Conservation (phyloP, 2,888 invertebrate species). For the Cantharis flavilabris region DNA sequence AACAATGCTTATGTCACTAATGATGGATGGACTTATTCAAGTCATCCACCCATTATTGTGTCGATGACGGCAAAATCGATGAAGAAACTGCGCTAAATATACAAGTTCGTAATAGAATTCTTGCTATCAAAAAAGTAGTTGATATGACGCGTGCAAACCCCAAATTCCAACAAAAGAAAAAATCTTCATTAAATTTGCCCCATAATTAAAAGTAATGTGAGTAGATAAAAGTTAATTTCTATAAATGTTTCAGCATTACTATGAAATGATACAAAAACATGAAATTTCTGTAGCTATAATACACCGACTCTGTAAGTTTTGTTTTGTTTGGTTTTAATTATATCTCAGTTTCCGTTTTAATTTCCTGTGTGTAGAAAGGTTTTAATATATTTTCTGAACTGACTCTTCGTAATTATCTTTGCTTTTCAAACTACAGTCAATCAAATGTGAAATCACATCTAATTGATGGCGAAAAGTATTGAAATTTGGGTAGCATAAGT, state of each 20-base stretch:
- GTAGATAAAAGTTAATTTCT: neutral
- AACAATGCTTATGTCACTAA: constrained; percentile 19
- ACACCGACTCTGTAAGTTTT: neutral
- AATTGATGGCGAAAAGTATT: neutral
- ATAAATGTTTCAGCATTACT: neutral
- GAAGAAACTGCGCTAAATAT: constrained; percentile 8
- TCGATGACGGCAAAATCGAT: constrained; percentile 11
- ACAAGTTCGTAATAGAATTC: constrained; percentile 13
- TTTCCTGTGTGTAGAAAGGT: neutral
- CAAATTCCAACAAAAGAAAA: neutral
- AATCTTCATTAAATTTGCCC: neutral
- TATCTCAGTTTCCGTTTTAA: neutral
- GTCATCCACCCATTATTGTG: constrained; percentile 12
- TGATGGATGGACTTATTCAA: constrained; percentile 14
- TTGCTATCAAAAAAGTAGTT: constrained; percentile 2
- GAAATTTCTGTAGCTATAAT: neutral
- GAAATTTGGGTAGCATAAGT: neutral
- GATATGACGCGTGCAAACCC: neutral
- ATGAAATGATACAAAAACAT: neutral
- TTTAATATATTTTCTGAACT: neutral
- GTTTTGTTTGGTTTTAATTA: neutral
- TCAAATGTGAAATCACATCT: neutral
- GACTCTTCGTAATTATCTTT: neutral
- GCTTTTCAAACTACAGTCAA: neutral
- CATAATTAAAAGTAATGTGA: neutral